A percentile compares a stretch with the other conserved stretches of the same genome.
These are phyloP conservation scores for Frankliniella fusca DNA, from an alignment of 2,888 invertebrate species.

Conservation along the genomic window DNA sequence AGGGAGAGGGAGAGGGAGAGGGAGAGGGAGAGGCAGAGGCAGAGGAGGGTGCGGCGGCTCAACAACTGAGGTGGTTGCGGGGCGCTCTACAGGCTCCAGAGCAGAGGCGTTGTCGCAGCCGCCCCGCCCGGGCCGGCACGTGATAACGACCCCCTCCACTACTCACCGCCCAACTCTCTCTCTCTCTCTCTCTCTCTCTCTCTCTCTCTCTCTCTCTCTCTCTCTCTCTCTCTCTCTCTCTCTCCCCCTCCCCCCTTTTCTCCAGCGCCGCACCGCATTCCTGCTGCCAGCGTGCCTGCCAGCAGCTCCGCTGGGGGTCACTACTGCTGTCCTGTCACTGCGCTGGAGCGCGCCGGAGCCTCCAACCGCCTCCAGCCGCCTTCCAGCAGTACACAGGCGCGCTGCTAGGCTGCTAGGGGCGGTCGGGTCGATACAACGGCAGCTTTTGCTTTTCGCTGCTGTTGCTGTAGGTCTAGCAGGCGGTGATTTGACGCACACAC, in stretches of 20 bases:
- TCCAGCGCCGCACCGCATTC: background rate
- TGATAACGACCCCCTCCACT: conserved; percentile 5
- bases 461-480: too few species aligned
- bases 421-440: too few species aligned
- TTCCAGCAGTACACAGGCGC: too few species aligned
- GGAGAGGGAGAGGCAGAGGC: background rate
- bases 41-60: background rate
- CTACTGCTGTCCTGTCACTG: too few species aligned
- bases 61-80: background rate
- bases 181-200: too few species aligned
- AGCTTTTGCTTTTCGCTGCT: too few species aligned
- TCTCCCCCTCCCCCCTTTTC: background rate
- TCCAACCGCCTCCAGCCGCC: too few species aligned
- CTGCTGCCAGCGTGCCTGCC: background rate
- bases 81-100: background rate
- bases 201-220: too few species aligned
- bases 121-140: background rate
- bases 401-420: too few species aligned
- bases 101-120: background rate
- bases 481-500: too few species aligned
- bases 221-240: too few species aligned
- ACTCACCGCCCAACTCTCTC: background rate
- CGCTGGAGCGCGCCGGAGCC: too few species aligned
- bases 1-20: background rate
- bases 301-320: background rate